These are phyloP conservation scores for Bursaphelenchus okinawaensis DNA, from an alignment of 2,888 invertebrate species.

Conservation along the genomic window DNA sequence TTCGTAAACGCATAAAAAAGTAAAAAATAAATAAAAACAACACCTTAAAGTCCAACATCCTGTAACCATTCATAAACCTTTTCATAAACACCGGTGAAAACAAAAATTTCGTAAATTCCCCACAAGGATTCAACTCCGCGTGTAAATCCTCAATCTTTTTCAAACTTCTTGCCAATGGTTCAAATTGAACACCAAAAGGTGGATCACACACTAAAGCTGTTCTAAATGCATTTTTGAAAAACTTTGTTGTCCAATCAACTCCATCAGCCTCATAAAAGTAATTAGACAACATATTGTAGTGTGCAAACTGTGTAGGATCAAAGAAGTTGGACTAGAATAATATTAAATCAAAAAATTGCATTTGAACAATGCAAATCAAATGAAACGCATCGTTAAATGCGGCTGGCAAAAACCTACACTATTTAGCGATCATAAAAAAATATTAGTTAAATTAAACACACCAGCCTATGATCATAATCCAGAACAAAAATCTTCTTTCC, in stretches of 20 bases:
- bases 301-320: not conserved
- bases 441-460: not conserved
- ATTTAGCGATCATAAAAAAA: too few relatives aligned
- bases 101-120: not conserved
- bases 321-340: conserved; percentile 12
- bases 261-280: conserved; percentile 6
- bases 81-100: conserved; percentile 1
- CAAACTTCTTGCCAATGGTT: not conserved
- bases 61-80: conserved; percentile 2
- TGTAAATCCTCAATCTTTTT: not conserved
- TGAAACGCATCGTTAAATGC: too few relatives aligned
- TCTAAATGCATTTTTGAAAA: not conserved
- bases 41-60: conserved; percentile 10
- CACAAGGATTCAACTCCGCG: not conserved
- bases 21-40: not conserved
- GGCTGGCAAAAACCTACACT: too few relatives aligned
- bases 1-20: not conserved
- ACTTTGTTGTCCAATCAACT: not conserved
- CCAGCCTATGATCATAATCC: conserved; percentile 11
- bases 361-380: too few relatives aligned
- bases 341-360: too few relatives aligned
- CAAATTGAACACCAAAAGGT: conserved; percentile 3
- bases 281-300: not conserved
- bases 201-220: conserved; percentile 4
- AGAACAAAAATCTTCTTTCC: conserved; percentile 1